A percentile compares a stretch with the other conserved stretches of the same genome.
Evolutionary conservation across 2,113 vertebrate species (phyloP).

Genomic region (Grus americana): DNA sequence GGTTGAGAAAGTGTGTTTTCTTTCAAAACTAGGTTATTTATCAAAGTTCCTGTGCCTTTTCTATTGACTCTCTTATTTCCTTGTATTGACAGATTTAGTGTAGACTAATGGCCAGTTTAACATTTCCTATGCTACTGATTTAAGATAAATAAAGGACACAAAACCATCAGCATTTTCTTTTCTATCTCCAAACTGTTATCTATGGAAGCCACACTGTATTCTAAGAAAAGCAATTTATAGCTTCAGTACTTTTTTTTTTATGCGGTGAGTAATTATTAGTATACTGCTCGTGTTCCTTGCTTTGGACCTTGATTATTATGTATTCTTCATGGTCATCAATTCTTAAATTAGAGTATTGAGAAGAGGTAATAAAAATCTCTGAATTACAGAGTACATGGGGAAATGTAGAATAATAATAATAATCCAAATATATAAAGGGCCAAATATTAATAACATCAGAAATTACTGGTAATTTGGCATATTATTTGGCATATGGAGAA

Average conservation of each 20-base stretch:
- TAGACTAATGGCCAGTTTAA: background rate
- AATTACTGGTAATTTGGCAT: background rate
- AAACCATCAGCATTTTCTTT: background rate
- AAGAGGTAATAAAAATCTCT: background rate
- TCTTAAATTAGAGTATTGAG: background rate
- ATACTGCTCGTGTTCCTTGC: background rate
- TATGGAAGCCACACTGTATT: background rate
- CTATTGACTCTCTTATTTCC: background rate
- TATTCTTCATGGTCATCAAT: background rate
- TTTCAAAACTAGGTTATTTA: background rate
- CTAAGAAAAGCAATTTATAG: background rate
- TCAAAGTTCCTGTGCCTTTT: background rate
- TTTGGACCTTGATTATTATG: background rate
- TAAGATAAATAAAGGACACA: background rate
- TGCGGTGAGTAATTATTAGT: background rate
- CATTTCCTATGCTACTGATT: background rate
- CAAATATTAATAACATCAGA: background rate
- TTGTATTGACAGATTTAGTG: background rate
- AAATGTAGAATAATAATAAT: background rate
- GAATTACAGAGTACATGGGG: background rate
- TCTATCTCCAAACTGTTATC: background rate
- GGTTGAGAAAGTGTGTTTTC: background rate
- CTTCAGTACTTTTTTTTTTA: background rate
- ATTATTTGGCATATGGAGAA: background rate
- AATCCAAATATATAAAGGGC: background rate